Evolutionary conservation across 2,888 invertebrate species (phyloP), one percentile per base, ranked within the genome.

Genomic region (Himalopsyche tibetana): DNA sequence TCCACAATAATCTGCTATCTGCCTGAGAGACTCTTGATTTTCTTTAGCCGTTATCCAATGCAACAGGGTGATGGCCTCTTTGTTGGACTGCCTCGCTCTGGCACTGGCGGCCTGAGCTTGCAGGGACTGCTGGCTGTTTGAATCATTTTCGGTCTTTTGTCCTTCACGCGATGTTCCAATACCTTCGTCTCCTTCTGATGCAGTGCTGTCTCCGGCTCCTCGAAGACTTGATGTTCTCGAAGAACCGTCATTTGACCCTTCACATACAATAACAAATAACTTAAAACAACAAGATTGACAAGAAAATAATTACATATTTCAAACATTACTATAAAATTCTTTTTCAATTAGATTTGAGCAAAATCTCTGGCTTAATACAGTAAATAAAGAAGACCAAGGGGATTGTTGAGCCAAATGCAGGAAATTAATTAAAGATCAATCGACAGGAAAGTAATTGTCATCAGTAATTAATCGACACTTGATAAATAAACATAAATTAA

Each of bases 41-140:
- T 98, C 98, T 90, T 96, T 96, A 5, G 96, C 95, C 42, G 96
- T 95, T 85, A 98, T 98, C 98, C 98, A 98, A 89, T 97, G 96
- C 86, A 97, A 92, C 56, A 98, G 91, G 42, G 96, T 96, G 1
- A 95, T 92, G 11, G 94, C 93, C 19, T 93, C 93, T 42, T 90
- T 89, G 88, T 91, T 92, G 87, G 90, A 91, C 83, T 88, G 86
- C n/a, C 84, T 81, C 17, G 82, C 83, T 80, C 42, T 82, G 69
- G 92, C 93, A 63, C 92, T 0, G 91, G 91, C 79, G 91, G 92
- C 85, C 51, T 17, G 55, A 19, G 63, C 28, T 28, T 63, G 63
- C 63, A 63, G 55, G 36, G 69, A 63, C 45, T 80, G 83, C 83
- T 12, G 45, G 92, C 92, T 81, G 90, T 91, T 69, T 91, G 91